These are phyloP conservation scores for Hylyphantes graminicola DNA, from an alignment of 1,140 invertebrate genomes.

Conservation along the genomic window DNA sequence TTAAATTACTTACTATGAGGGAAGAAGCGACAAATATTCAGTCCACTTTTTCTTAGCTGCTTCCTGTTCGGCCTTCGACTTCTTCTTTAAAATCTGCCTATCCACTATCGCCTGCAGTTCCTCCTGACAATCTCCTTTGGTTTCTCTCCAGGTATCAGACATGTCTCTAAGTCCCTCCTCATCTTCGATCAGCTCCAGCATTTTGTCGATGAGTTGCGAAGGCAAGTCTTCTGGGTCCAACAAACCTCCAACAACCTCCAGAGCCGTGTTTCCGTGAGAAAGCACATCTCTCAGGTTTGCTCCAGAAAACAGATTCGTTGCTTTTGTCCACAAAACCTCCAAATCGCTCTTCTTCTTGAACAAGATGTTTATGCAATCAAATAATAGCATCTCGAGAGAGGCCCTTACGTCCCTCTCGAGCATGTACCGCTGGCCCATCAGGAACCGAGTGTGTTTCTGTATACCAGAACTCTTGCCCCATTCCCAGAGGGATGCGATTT, in stretches of 20 bases:
- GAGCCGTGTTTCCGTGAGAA: conserved; percentile 13
- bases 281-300: conserved; percentile 8
- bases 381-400: conserved; percentile 22
- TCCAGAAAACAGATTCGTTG: conserved; percentile 1
- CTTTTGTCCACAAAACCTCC: background rate
- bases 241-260: conserved; percentile 2
- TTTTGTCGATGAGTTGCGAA: conserved; percentile 14
- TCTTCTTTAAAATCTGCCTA: too few relatives aligned
- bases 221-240: conserved; percentile 23
- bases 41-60: too few relatives aligned
- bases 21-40: too few relatives aligned
- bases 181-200: conserved; percentile 1
- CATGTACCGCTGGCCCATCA: conserved; percentile 13
- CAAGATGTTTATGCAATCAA: conserved; percentile 12
- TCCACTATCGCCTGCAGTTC: too few relatives aligned
- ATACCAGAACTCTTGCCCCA: background rate
- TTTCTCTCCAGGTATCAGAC: background rate
- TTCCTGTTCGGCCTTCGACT: too few relatives aligned
- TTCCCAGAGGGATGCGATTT: conserved; percentile 1
- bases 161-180: background rate
- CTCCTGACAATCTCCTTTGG: background rate
- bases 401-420: background rate
- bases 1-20: too few relatives aligned
- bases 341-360: background rate
- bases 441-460: background rate